A percentile compares a stretch with the other conserved stretches of the same genome.
These are phyloP conservation scores for Phrynocephalus guinanensis DNA, from an alignment of 2,797 vertebrate species.

Conservation along the genomic window DNA sequence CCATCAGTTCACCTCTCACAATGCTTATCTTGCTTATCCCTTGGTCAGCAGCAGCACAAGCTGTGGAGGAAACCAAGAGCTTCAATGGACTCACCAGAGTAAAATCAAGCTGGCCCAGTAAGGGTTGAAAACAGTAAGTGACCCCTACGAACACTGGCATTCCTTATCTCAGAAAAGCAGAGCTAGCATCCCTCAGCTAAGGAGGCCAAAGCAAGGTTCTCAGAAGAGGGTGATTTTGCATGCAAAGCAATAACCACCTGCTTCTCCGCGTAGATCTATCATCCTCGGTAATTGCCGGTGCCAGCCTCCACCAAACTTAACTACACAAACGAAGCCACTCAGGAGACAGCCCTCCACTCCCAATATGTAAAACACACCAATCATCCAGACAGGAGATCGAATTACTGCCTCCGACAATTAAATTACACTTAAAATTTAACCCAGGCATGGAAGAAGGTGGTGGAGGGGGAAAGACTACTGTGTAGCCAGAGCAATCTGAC, in stretches of 20 bases:
- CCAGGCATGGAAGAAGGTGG: neutral
- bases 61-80: neutral
- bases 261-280: constrained; percentile 36
- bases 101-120: neutral
- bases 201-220: neutral
- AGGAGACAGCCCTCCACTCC: constrained; percentile 41
- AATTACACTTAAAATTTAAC: constrained; percentile 61
- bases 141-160: neutral
- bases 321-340: constrained; percentile 61
- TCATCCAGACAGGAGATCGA: constrained; percentile 61
- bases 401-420: constrained; percentile 60
- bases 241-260: constrained; percentile 23
- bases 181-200: neutral
- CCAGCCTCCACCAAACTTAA: constrained; percentile 61
- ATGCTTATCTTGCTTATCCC: constrained; percentile 1
- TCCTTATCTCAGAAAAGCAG: neutral
- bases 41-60: neutral
- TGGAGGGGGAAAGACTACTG: constrained; percentile 37
- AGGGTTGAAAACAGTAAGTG: neutral
- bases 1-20: neutral
- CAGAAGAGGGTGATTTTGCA: constrained; percentile 36
- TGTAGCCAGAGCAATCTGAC: constrained; percentile 10
- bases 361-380: constrained; percentile 57
- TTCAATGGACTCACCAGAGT: neutral
- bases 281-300: neutral